Evolutionary conservation across 1,140 invertebrate species (phyloP), one percentile per base, ranked within the genome.

Genomic region (Dreissena rostriformis): DNA sequence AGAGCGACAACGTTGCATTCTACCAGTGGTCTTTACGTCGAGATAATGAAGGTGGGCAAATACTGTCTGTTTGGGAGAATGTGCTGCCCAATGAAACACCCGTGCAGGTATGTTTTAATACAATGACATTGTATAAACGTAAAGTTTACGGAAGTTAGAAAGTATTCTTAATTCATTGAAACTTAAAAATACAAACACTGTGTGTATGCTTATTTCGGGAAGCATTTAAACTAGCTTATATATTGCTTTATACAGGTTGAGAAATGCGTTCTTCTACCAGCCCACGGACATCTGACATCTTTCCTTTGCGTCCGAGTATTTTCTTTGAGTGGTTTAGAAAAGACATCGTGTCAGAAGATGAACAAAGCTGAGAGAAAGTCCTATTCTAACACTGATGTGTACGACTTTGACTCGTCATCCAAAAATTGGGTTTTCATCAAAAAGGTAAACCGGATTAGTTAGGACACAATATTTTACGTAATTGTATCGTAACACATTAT

Each of bases 21-120:
- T 75, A 75, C 24, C 73, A 57, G 19, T 75, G 55, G 73, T 39
- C 55, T n/a, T 29, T 75, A 15, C 61, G 73, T 29, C 51, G 57
- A 4, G 73, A 75, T 22, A 39, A 75, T n/a, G 14, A 26, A 15
- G 73, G 24, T n/a, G 65, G 65, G 12, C 10, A 10, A 26, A n/a
- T 75, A 26, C 19, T 75, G 17, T 28, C 24, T 10, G 22, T 12
- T 0, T 75, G 73, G 73, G 63, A 65, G 17, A 28, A n/a, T 8
- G 26, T 72, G 19, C 19, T 52, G 14, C 11, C 7, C 14, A 52
- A 51, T 24, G 39, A 14, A 49, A 52, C 12, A 72, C 7, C n/a
- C 10, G 49, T 10, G 0, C 53, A 72, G 19, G 11, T 52, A 24
- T 29, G 49, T 39, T 26, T n/a, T n/a, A n/a, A n/a, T n/a, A n/a